Base-by-base conservation (phyloP, 2,888 invertebrate genomes). In the Automeris io region DNA sequence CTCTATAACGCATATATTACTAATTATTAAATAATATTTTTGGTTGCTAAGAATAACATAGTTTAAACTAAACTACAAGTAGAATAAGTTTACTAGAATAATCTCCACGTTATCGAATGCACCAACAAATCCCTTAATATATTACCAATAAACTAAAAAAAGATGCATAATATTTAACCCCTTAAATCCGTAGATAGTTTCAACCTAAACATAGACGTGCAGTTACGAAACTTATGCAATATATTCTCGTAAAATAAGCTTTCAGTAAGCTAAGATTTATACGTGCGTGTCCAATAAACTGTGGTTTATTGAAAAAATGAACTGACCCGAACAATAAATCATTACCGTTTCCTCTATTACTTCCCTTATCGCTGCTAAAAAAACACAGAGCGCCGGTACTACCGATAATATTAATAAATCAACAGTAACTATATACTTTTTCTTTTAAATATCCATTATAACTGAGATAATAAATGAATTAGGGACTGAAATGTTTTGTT, bases 381-480 rank as follows among this genome's bases (percentile, higher is more conserved):
- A 75, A 72, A 61, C 57, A 53, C 48, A 54, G 50, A 61, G 57
- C 65, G 65, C 53, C 51, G 61, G 53, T 35, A 64, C 58, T 58
- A 39, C 46, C 61, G 71, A 76, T 79, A 77, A 73, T 53, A 57
- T 45, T 57, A 62, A 79, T 82, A 80, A 82, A 71, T 71, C 67
- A 70, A 50, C 45, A 42, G 50, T 39, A 54, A 58, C 49, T 41
- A 49, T 34, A 43, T 32, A 38, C 33, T 33, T 40, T 54, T 56
- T 65, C 62, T 68, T 69, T 65, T 60, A 51, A 53, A 61, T 61
- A 58, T 61, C 67, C 70, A 70, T 70, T 73, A 70, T 62, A 56
- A 61, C 49, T 47, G 40, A 59, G 67, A 70, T 72, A 54, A 46
- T 39, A 46, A 69, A 68, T 69, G 60, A 68, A 64, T 63, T 61